Percentiles rank a stretch among this genome's conserved stretches.
These are phyloP conservation scores for Colius striatus DNA, from an alignment of 2,113 vertebrate genomes.

Conservation along the genomic window DNA sequence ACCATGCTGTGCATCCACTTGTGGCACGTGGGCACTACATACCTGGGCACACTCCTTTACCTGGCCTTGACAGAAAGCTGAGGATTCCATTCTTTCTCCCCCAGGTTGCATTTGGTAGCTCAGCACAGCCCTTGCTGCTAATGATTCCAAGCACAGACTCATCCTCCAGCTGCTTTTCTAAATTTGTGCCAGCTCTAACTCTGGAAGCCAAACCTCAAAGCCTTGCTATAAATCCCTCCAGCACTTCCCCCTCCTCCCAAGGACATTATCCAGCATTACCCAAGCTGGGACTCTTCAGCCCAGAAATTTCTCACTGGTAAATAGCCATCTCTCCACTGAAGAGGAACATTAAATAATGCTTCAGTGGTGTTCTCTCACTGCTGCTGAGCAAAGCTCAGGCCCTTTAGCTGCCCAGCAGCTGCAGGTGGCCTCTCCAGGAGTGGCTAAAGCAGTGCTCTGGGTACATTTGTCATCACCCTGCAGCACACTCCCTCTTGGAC, in stretches of 20 bases:
- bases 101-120: not conserved
- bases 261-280: slow-evolving; percentile 30
- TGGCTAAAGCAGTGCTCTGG: not conserved
- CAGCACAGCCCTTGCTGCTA: not conserved
- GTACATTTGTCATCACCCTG: not conserved
- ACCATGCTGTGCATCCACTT: not conserved
- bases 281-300: slow-evolving; percentile 41
- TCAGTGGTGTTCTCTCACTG: not conserved
- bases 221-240: slow-evolving; percentile 12
- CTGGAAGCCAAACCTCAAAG: slow-evolving; percentile 38
- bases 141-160: slow-evolving; percentile 47
- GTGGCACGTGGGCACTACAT: not conserved
- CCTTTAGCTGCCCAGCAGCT: not conserved
- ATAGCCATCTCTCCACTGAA: slow-evolving; percentile 12
- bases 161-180: slow-evolving; percentile 62
- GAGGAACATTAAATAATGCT: slow-evolving; percentile 21
- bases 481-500: fast-evolving
- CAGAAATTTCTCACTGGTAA: slow-evolving; percentile 38
- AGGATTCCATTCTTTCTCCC: not conserved
- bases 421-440: not conserved
- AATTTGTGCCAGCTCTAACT: slow-evolving; percentile 45
- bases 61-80: not conserved
- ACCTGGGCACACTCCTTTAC: fast-evolving
- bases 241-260: not conserved
- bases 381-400: not conserved